Evolutionary conservation across 92 coral and sea anemone genomes (phyloP).

Genomic region (Metridium senile): DNA sequence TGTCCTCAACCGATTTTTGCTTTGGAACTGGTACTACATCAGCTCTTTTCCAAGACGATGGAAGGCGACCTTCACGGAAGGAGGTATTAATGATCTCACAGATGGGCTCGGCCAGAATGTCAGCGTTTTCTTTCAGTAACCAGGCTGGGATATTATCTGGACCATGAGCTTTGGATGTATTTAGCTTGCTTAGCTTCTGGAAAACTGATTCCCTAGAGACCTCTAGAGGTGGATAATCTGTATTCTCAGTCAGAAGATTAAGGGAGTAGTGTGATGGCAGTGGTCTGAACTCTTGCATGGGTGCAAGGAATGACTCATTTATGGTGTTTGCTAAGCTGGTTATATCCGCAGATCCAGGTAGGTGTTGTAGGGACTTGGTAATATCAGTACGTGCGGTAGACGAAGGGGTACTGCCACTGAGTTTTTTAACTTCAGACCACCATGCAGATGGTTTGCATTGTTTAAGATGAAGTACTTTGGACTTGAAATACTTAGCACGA

Average conservation of each 20-base stretch:
- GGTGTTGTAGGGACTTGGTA: background rate
- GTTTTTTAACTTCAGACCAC: no score
- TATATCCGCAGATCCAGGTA: background rate
- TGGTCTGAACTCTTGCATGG: background rate
- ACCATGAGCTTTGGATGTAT: background rate
- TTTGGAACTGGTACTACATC: conserved; percentile 48
- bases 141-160: conserved; percentile 22
- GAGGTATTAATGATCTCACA: conserved; percentile 44
- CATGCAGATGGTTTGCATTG: no score
- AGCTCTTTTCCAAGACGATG: conserved; percentile 45
- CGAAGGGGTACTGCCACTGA: background rate
- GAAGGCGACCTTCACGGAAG: conserved; percentile 41
- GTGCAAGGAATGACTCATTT: background rate
- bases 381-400: background rate
- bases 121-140: conserved; percentile 53
- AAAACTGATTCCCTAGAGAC: background rate
- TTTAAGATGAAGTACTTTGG: no score
- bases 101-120: conserved; percentile 27
- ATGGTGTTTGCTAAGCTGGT: background rate
- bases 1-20: conserved; percentile 40
- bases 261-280: background rate
- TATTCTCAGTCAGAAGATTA: background rate
- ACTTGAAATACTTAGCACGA: no score
- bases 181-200: background rate
- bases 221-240: background rate